Base-by-base conservation (phyloP, 2,113 vertebrate genomes). In the Ctenodactylus gundi region DNA sequence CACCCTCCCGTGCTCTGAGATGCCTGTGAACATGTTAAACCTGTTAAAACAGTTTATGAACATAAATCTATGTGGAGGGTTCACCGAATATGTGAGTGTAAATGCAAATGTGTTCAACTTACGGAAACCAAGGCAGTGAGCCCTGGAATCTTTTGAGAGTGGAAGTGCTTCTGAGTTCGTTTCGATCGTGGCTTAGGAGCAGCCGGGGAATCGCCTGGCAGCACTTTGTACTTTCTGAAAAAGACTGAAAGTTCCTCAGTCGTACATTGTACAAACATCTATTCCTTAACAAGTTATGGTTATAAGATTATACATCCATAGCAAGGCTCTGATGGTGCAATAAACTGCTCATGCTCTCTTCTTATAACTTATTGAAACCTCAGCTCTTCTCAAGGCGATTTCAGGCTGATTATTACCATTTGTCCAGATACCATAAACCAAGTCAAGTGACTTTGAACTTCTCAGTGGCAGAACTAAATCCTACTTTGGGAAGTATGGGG, bases 301-400 rank as follows among this genome's bases (percentile, higher is more conserved):
- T 90, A 13, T 72, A 53, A 88, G 93, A 92, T 55, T 78, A 88
- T 83, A 41, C 27, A 18, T 88, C 88, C 93, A 83, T 58, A 70
- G 53, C 44, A 60, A 78, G 62, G 18, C n/a, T 88, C 85, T 76
- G 91, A 94, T 89, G 88, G 77, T 39, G 46, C 21, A 55, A 17
- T 95, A 93, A 95, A 68, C 72, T 91, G 68, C 85, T 95, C 62
- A 72, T 82, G 67, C 75, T 90, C 70, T 9, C 44, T 95, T 97
- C 65, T 92, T 87, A 72, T 68, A 80, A 97, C 86, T 95, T 95
- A 93, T 77, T 68, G 65, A 85, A 89, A 75, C 55, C 88, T 89
- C 83, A 88, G 25, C 17, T 80, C 75, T 49, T 60, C 83, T 81
- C 77, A 31, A 34, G 58, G 95, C 84, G 95, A 95, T 95, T 90